Percentiles rank a stretch among this genome's conserved stretches.
Evolutionary conservation across 2,888 invertebrate genomes (phyloP).

Genomic region (Idaea biselata): DNA sequence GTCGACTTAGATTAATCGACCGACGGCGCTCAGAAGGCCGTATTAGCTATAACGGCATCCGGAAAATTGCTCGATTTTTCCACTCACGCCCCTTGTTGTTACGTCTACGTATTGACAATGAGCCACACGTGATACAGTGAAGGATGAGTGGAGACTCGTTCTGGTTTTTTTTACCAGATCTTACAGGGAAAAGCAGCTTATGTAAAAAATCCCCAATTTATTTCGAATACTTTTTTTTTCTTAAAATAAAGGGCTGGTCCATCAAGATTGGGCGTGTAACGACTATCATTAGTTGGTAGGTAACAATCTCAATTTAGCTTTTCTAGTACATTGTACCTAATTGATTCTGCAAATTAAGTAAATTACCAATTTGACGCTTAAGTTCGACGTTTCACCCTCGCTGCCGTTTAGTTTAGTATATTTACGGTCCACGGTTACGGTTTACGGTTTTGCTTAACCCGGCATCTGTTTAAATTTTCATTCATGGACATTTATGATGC

Average conservation of each 20-base stretch:
- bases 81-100: slow-evolving; percentile 63
- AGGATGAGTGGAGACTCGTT: slow-evolving; percentile 28
- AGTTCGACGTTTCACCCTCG: neutral
- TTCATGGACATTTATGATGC: slow-evolving; percentile 44
- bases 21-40: slow-evolving; percentile 60
- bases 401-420: neutral
- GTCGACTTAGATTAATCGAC: slow-evolving; percentile 75
- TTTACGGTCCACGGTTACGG: slow-evolving; percentile 1
- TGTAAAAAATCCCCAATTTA: slow-evolving; percentile 29
- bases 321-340: no score
- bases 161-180: slow-evolving; percentile 27
- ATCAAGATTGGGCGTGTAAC: slow-evolving; percentile 12
- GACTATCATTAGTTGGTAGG: neutral
- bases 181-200: slow-evolving; percentile 29
- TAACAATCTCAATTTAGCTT: no score
- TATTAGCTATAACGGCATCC: slow-evolving; percentile 76
- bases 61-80: slow-evolving; percentile 75
- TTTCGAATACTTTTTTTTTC: slow-evolving; percentile 22
- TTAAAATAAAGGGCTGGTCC: slow-evolving; percentile 6
- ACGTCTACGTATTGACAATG: slow-evolving; percentile 63
- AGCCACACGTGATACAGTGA: slow-evolving; percentile 52
- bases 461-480: slow-evolving; percentile 51
- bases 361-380: neutral
- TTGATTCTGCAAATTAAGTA: neutral
- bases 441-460: slow-evolving; percentile 17